These are phyloP conservation scores for Gadus macrocephalus DNA, from an alignment of 2,113 vertebrate genomes.

Conservation along the genomic window DNA sequence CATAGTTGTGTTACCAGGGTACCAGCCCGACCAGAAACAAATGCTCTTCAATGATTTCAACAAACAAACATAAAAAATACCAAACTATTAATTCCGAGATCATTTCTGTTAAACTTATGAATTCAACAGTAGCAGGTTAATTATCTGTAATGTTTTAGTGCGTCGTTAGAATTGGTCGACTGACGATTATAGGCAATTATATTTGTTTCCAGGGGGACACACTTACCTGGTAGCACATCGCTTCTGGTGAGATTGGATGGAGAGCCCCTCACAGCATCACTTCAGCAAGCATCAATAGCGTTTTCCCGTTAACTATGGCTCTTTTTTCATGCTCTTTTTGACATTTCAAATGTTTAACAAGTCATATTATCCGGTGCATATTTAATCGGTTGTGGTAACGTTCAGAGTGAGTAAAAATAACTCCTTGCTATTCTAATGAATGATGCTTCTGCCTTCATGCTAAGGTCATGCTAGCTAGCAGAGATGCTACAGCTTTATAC, in stretches of 20 bases:
- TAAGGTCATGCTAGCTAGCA: constrained; percentile 66
- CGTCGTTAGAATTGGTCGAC: no score
- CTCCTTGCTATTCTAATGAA: neutral
- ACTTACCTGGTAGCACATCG: constrained; percentile 29
- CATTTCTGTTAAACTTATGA: no score
- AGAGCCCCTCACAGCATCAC: constrained; percentile 44
- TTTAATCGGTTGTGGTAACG: constrained; percentile 2
- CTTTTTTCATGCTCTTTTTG: no score
- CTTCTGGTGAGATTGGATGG: constrained; percentile 21
- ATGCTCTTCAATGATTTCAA: no score
- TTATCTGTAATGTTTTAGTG: neutral
- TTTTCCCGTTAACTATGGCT: no score
- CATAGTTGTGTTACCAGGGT: constrained; percentile 23
- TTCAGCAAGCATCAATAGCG: constrained; percentile 36
- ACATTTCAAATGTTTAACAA: no score
- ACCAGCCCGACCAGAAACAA: constrained; percentile 52
- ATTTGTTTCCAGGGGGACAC: constrained; percentile 39
- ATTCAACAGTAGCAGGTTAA: no score
- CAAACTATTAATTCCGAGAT: no score
- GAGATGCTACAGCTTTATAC: constrained; percentile 34
- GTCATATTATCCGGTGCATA: no score
- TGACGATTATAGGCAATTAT: neutral
- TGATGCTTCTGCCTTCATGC: constrained; percentile 32
- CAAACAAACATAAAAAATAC: no score
- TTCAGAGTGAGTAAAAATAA: neutral